Percentiles rank a stretch among this genome's conserved stretches.
phyloP scores from a whole-genome alignment of 2,797 vertebrate species.

The Hylomyscus alleni region DNA sequence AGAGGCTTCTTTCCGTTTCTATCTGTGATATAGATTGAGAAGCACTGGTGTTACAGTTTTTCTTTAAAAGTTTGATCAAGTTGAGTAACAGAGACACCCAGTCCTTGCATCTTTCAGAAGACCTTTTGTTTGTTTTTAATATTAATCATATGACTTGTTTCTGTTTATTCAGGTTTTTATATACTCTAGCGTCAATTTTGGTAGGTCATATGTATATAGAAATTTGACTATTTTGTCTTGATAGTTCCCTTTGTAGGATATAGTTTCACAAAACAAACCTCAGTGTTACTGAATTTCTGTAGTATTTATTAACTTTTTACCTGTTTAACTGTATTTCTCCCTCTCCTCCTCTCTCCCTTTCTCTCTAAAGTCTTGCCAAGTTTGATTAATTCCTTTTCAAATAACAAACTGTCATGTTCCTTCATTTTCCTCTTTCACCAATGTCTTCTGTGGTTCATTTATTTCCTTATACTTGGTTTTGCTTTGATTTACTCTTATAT shows the following conservation, averaged over 20 bases:
- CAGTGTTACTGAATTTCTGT: background rate
- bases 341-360: background rate
- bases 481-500: background rate
- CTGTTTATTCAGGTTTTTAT: background rate
- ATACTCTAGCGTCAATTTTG: background rate
- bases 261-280: background rate
- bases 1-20: background rate
- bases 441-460: background rate
- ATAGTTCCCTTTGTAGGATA: background rate
- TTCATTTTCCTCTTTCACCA: background rate
- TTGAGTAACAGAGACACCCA: background rate
- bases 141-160: background rate
- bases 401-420: background rate
- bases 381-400: background rate
- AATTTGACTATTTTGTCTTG: background rate
- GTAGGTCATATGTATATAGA: background rate
- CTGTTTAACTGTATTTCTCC: background rate
- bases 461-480: background rate
- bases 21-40: background rate
- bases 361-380: background rate
- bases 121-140: background rate
- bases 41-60: background rate
- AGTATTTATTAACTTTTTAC: background rate
- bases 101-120: background rate
- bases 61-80: background rate